Percentiles rank a stretch among this genome's conserved stretches.
Evolutionary conservation across 2,113 vertebrate genomes (phyloP).

Genomic region (Vombatus ursinus): DNA sequence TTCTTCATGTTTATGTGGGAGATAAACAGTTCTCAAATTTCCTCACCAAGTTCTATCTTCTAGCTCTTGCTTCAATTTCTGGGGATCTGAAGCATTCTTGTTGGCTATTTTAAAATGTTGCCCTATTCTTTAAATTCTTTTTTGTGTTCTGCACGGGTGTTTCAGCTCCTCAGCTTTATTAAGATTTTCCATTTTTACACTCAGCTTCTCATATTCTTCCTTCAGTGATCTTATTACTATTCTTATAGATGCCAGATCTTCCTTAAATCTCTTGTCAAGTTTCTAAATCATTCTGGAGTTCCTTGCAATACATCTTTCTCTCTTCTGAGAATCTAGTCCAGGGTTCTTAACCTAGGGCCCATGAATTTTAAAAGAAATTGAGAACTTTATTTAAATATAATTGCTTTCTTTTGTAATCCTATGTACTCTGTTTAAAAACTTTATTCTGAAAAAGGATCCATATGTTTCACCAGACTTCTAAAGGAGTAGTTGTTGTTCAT

Average conservation of each 20-base stretch:
- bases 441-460: too few species aligned
- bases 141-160: neutral
- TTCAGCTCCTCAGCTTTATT: neutral
- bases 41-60: neutral
- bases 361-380: neutral
- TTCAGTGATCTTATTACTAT: neutral
- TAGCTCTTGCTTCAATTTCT: neutral
- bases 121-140: neutral
- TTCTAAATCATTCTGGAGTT: too few species aligned
- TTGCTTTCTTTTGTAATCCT: neutral
- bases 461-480: neutral
- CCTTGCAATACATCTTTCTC: too few species aligned
- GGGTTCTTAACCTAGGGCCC: too few species aligned
- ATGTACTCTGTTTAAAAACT: neutral
- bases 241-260: too few species aligned
- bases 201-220: neutral
- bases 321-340: too few species aligned
- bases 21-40: neutral
- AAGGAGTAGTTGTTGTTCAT: too few species aligned
- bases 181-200: neutral
- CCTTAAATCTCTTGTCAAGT: too few species aligned
- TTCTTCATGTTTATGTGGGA: neutral
- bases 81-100: neutral
- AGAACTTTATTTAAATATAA: neutral
- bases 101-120: neutral